These are phyloP conservation scores for Trissolcus japonicus DNA, from an alignment of 2,888 invertebrate species.

Conservation along the genomic window DNA sequence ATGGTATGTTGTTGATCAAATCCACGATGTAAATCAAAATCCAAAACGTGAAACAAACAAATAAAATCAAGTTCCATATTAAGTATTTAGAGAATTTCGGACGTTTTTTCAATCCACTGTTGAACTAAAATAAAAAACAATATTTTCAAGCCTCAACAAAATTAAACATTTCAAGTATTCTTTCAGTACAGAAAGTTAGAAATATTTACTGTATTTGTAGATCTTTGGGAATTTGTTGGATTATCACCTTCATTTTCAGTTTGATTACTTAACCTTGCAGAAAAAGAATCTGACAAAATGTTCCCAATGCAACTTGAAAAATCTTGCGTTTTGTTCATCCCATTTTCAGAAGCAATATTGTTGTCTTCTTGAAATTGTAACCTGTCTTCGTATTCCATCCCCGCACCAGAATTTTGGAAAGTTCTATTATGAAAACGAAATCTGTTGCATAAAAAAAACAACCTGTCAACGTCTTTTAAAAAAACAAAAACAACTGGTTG, in stretches of 20 bases:
- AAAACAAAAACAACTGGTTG: constrained; percentile 16
- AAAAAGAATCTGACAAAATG: too few relatives aligned
- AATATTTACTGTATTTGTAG: neutral
- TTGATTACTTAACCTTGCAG: too few relatives aligned
- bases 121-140: neutral
- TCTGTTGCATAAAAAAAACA: neutral
- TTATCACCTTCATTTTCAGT: too few relatives aligned
- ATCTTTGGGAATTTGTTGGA: too few relatives aligned
- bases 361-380: too few relatives aligned
- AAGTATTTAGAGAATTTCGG: constrained; percentile 17
- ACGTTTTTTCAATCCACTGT: constrained; percentile 2
- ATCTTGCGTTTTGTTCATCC: too few relatives aligned
- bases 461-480: neutral
- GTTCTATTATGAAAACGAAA: too few relatives aligned
- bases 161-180: neutral
- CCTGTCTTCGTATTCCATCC: too few relatives aligned
- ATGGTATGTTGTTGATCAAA: constrained; percentile 22
- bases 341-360: too few relatives aligned
- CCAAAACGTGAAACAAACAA: constrained; percentile 25
- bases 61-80: constrained; percentile 21
- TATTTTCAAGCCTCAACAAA: too few relatives aligned
- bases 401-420: too few relatives aligned
- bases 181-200: neutral
- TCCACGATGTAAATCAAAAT: constrained; percentile 20
- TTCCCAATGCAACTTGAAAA: too few relatives aligned